Base-by-base conservation (phyloP, 2,888 invertebrate species). In the Cyclophora albipunctata region DNA sequence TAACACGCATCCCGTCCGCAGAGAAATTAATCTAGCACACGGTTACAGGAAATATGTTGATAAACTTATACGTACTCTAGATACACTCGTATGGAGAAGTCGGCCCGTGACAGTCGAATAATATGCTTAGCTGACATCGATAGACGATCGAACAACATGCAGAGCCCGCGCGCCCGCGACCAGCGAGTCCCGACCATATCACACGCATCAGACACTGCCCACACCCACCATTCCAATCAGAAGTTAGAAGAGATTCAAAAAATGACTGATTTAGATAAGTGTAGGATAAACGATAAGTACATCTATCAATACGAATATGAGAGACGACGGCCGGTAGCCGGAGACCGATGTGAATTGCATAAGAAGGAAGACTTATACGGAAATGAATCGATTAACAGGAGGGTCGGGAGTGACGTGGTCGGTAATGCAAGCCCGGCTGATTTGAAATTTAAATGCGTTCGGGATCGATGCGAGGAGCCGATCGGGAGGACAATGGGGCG, bases 11-110 rank as follows among this genome's bases (percentile, higher is more conserved):
- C 83, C 78, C 79, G 79, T 77, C 72, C 76, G 67, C 69, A 79
- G 81, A 82, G 81, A 81, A 82, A 81, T 80, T 84, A 82, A 81
- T 83, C 82, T 81, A 72, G 82, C 71, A 75, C 78, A 75, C 74
- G 74, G 76, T 67, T 70, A 77, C 81, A 78, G 84, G 82, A 85
- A 84, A 71, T 69, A 81, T 79, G 81, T 69, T 64, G 82, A 83
- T 81, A 82, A 75, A 71, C 64, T 62, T 60, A 52, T 55, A 54
- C 55, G 57, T 57, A 58, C 56, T 64, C 42, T 63, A 70, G 59
- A 57, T 61, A 61, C 63, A 67, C 59, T 65, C 63, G 64, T 62
- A 62, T 67, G 60, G 60, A 71, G 66, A 53, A 56, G 59, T 48
- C 52, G 59, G 54, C 48, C 57, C 54, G 48, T 55, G 57, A 54